Evolutionary conservation across 1,140 invertebrate genomes (phyloP).

Genomic region (Carcinoscorpius rotundicauda): DNA sequence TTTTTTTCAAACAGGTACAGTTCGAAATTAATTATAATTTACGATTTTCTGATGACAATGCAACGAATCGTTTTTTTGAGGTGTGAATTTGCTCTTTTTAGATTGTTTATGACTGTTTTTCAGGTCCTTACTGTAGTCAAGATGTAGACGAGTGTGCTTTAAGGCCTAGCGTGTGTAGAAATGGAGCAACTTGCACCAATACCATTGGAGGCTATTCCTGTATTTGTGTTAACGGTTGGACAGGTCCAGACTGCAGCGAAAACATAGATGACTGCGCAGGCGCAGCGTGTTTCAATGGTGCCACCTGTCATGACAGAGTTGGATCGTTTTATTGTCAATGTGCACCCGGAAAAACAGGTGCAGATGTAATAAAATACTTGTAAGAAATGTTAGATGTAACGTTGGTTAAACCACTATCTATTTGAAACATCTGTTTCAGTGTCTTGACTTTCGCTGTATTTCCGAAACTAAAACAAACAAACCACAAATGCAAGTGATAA

Average conservation of each 20-base stretch:
- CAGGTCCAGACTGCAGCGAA: conserved; percentile 73
- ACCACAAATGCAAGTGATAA: too few relatives aligned
- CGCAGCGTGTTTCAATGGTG: conserved; percentile 89
- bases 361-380: conserved; percentile 38
- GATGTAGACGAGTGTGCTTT: conserved; percentile 39
- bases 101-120: conserved; percentile 86
- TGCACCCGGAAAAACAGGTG: conserved; percentile 86
- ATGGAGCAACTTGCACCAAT: conserved; percentile 89
- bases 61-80: too few relatives aligned
- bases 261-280: conserved; percentile 89
- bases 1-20: too few relatives aligned
- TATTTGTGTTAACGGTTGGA: conserved; percentile 96
- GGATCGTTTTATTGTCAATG: conserved; percentile 91
- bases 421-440: conserved; percentile 63
- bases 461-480: conserved; percentile 38
- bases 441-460: conserved; percentile 48
- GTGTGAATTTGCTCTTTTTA: too few relatives aligned
- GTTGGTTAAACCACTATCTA: too few relatives aligned
- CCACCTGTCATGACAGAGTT: conserved; percentile 89
- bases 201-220: conserved; percentile 78
- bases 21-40: too few relatives aligned
- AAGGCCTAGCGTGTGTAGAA: conserved; percentile 69
- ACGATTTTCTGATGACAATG: too few relatives aligned
- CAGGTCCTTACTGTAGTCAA: conserved; percentile 42
- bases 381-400: conserved; percentile 56